These are phyloP conservation scores for Trichonephila inaurata DNA, from an alignment of 1,140 invertebrate species.

Conservation along the genomic window DNA sequence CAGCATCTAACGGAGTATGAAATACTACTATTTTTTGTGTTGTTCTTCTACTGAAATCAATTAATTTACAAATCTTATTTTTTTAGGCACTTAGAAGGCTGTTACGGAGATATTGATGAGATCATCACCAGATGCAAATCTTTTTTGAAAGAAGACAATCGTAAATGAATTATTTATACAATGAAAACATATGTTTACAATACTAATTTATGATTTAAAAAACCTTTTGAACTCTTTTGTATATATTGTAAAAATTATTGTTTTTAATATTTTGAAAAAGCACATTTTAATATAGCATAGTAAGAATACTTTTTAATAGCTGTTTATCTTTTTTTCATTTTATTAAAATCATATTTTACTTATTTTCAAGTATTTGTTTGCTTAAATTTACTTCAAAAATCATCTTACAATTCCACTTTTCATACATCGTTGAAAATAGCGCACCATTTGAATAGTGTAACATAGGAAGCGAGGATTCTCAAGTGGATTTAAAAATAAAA, in stretches of 20 bases:
- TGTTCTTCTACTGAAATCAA: neutral
- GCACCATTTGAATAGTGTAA: too few species aligned
- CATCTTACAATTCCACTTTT: too few species aligned
- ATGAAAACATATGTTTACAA: neutral
- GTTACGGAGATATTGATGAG: constrained; percentile 81
- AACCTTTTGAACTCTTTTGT: neutral
- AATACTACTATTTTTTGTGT: too few species aligned
- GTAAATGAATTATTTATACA: neutral
- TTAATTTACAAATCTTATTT: constrained; percentile 16
- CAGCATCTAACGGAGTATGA: too few species aligned
- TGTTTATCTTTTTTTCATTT: too few species aligned
- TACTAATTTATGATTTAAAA: neutral
- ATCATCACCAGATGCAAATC: constrained; percentile 77
- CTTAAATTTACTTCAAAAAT: too few species aligned
- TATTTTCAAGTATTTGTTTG: too few species aligned
- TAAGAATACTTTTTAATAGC: neutral
- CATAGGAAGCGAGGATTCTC: too few species aligned
- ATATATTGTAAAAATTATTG: constrained; percentile 4
- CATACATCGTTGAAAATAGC: too few species aligned
- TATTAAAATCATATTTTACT: too few species aligned
- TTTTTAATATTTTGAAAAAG: neutral
- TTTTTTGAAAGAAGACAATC: constrained; percentile 32
- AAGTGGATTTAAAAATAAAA: too few species aligned
- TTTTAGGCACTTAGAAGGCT: constrained; percentile 80
- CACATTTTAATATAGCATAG: neutral